These are phyloP conservation scores for Ptilonorhynchus violaceus DNA, from an alignment of 2,113 vertebrate genomes.

Conservation along the genomic window DNA sequence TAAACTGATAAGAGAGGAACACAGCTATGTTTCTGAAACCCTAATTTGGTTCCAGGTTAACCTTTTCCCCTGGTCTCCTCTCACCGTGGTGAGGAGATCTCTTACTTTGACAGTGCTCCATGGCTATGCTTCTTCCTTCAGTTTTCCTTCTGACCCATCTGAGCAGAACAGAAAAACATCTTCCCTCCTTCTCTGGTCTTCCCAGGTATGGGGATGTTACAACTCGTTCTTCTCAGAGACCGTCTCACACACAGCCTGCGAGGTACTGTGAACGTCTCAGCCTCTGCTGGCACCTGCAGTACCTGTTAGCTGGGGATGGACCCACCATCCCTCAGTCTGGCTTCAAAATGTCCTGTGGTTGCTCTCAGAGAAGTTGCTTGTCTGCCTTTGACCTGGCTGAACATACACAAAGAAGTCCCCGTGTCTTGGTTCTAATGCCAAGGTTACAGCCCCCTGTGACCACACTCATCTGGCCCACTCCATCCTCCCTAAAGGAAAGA, in stretches of 20 bases:
- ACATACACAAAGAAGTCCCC: not conserved
- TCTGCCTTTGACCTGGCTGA: not conserved
- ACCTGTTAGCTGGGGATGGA: not conserved
- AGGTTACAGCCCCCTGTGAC: not conserved
- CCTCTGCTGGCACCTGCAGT: not conserved
- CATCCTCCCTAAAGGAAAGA: not conserved
- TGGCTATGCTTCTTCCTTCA: not conserved
- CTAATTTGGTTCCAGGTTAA: constrained; percentile 54
- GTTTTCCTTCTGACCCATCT: not conserved
- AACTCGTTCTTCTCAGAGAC: not conserved
- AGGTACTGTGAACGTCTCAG: not conserved
- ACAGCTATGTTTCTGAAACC: constrained; percentile 40
- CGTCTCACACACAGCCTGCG: not conserved
- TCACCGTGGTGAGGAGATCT: not conserved
- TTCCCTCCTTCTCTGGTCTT: not conserved
- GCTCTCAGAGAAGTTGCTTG: not conserved
- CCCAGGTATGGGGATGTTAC: not conserved
- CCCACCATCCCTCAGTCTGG: not conserved
- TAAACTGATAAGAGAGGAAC: constrained; percentile 56
- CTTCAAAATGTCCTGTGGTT: not conserved
- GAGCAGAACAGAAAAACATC: not conserved
- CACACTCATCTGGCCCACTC: fast-evolving
- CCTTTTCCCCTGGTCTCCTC: not conserved
- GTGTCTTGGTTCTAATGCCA: not conserved
- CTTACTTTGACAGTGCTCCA: not conserved